Evolutionary conservation across 2,888 invertebrate species (phyloP).

Genomic region (Tenthredo amoena): DNA sequence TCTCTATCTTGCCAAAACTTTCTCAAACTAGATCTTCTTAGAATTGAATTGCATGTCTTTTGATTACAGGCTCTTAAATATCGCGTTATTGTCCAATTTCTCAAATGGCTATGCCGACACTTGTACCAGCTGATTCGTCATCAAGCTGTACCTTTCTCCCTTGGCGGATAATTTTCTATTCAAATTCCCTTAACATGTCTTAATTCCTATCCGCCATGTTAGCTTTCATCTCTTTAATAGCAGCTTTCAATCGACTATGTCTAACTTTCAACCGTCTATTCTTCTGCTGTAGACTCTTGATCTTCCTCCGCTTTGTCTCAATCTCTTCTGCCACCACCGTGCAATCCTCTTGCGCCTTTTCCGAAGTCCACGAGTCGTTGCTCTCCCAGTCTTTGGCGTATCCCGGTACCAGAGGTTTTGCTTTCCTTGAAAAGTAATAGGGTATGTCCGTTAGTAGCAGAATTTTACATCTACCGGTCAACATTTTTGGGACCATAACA

Average conservation of each 20-base stretch:
- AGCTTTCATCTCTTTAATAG: slow-evolving; percentile 49
- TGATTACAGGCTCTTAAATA: neutral
- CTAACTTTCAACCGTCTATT: slow-evolving; percentile 40
- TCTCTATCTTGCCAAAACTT: neutral
- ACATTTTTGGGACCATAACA: neutral
- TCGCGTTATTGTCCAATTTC: neutral
- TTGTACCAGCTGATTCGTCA: neutral
- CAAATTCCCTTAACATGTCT: neutral
- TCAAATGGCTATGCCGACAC: too few species aligned
- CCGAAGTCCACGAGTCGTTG: slow-evolving; percentile 44
- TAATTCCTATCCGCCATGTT: slow-evolving; percentile 35
- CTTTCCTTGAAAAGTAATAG: neutral
- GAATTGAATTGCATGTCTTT: neutral
- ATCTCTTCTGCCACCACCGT: slow-evolving; percentile 36
- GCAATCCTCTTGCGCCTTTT: slow-evolving; percentile 37
- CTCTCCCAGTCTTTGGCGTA: slow-evolving; percentile 38
- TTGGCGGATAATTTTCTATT: neutral
- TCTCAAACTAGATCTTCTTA: neutral
- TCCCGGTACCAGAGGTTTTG: slow-evolving; percentile 23
- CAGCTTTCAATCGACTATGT: slow-evolving; percentile 42
- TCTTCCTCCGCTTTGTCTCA: slow-evolving; percentile 40
- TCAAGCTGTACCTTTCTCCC: neutral
- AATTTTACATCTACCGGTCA: neutral
- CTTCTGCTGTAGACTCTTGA: slow-evolving; percentile 46
- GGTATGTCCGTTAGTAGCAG: too few species aligned